Evolutionary conservation across 1,140 invertebrate genomes (phyloP).

Genomic region (Panagrolaimus sp.): DNA sequence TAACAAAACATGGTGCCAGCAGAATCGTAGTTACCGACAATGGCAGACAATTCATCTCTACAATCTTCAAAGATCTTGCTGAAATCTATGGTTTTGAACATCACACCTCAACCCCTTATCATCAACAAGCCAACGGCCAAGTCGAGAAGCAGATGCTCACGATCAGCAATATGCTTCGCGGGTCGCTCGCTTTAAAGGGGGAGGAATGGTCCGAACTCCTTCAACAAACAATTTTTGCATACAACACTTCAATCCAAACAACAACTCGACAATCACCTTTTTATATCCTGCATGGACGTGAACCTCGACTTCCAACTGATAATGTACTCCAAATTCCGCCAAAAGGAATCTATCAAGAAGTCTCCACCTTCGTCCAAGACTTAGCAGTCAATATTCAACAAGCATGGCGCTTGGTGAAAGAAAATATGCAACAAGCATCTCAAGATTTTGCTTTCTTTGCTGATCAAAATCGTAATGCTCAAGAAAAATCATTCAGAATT

Average conservation of each 20-base stretch:
- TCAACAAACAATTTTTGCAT: background rate
- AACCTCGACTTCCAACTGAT: background rate
- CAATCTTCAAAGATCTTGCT: background rate
- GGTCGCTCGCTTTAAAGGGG: background rate
- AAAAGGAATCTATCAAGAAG: background rate
- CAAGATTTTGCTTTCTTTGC: background rate
- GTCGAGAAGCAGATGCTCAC: background rate
- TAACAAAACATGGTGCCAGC: background rate
- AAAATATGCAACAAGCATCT: background rate
- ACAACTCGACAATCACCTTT: background rate
- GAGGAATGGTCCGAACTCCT: background rate
- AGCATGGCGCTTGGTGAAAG: background rate
- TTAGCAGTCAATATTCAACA: background rate
- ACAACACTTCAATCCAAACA: background rate
- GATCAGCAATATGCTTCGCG: background rate
- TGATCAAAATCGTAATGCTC: background rate
- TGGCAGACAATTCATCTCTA: background rate
- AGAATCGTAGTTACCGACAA: background rate
- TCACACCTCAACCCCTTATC: background rate
- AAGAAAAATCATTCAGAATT: background rate
- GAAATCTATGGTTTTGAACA: background rate
- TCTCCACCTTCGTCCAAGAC: background rate
- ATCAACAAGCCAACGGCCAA: background rate
- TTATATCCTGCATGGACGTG: background rate
- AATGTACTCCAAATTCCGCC: background rate